Evolutionary conservation across 1,140 invertebrate genomes (phyloP), one percentile per base, ranked within the genome.

Genomic region (Aradophagus sp.): DNA sequence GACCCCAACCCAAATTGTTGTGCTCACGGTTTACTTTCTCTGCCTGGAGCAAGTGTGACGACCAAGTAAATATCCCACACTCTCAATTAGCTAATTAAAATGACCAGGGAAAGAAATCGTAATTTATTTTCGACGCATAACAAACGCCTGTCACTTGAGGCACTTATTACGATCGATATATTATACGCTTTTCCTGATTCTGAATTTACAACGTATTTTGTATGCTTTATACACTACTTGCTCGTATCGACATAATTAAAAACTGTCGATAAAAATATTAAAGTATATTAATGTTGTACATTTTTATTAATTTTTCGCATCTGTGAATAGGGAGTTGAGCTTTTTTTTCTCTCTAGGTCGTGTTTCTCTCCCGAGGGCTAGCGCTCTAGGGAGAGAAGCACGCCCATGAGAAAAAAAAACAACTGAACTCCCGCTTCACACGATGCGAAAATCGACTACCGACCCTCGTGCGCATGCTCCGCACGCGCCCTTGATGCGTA

Each of bases 1-100:
- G n/a, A 66, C 58, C 38, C 39, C 52, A 45, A 45, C 16, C 42
- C 16, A 59, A 68, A 68, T 53, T 68, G 32, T 68, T 27, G 11
- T 58, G 45, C 59, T 68, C 39, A 53, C 47, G 38, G 47, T 47
- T 45, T 1, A 45, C 66, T 69, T 69, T 69, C 66, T 58, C 58
- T 52, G 56, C 66, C 66, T 12, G 41, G 2, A 56, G 56, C 48
- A 11, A 14, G 11, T 32, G 20, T 11, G 35, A 35, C 39, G 35
- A 1, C 10, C 15, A 13, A n/a, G 23, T 32, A 36, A 53, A 68
- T 39, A 20, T 39, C 38, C 35, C 14, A 12, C 35, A 23, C 36
- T 44, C 19, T 32, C 31, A 61, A 69, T 69, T 69, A 69, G 56
- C 26, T 55, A 50, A 61, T 61, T 68, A 17, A 68, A 61, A 27